Evolutionary conservation across 1,140 invertebrate genomes (phyloP), one percentile per base, ranked within the genome.

Genomic region (Hyles euphorbiae): DNA sequence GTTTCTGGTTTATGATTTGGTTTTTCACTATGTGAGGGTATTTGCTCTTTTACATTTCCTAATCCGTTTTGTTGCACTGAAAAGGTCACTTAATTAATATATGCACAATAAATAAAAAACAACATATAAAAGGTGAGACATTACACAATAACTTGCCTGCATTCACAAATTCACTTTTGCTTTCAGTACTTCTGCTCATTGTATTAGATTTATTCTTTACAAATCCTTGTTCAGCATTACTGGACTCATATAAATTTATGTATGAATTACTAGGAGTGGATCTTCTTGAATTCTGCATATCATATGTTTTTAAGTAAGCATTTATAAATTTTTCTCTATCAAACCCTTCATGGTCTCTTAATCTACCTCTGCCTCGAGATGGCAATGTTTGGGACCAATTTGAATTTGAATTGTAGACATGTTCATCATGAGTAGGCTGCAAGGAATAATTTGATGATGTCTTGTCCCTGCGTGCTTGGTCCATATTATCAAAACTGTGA

Each of bases 371-470:
- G n/a, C 88, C 89, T 64, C 89, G 74, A 34, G 82, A 83, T 43
- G 89, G 89, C 49, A 90, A 68, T 12, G 88, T 89, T 69, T 89
- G 89, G 4, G 89, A 90, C 86, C 88, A 89, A 61, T 66, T 79
- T 44, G 80, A 63, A 56, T 74, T 79, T 48, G 75, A 68, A 56
- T 75, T 79, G 56, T 79, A 34, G 72, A 54, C 53, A 50, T 73
- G 76, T 52, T 73, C 67, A 33, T 81, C 74, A 65, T 71, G 74
- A 57, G 52, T 60, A 58, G 73, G 63, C 55, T 78, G 76, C 44
- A 67, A 58, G 47, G 80, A 67, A 40, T 76, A 61, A 75, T 74
- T 80, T 36, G 72, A 62, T 60, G 66, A 56, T 63, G 78, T 65
- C 54, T 65, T 69, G 53, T 84, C 80, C 71, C 70, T 83, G 61